Evolutionary conservation across 2,888 invertebrate species (phyloP), one percentile per base, ranked within the genome.

Genomic region (Dynastes hyllus): DNA sequence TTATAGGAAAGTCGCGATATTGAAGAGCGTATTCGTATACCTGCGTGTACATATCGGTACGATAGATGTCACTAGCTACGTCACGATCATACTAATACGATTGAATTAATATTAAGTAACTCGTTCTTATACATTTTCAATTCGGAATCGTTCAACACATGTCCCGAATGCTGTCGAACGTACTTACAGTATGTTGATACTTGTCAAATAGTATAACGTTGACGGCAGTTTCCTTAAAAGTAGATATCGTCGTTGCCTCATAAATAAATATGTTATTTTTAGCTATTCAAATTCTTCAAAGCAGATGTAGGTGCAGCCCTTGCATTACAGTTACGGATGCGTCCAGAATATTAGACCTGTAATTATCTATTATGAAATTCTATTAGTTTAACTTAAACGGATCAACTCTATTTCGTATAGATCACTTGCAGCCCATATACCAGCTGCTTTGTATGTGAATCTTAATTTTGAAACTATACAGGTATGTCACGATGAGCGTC

Each of bases 71-170:
- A 53, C 29, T 70, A 11, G 27, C 13, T 70, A 53, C 70, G 53
- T 70, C 53, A n/a, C 32, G 27, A 53, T 70, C 53, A 27, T 53
- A 51, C 70, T 70, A 70, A 70, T 70, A 45, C 53, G 29, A 32
- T 27, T 22, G 11, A 51, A 70, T 70, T 51, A 70, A 70, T 70
- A 70, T 70, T 70, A 11, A 70, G 16, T 70, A 70, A 53, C 70
- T 53, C 53, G 70, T 70, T 53, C 70, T 29, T 65, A 13, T 29
- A n/a, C 53, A 53, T 27, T 29, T 70, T n/a, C 70, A 53, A 53
- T 51, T 70, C 22, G 70, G 53, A 53, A 70, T 51, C 27, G 53
- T 53, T 32, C 32, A 29, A 29, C 70, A 70, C 51, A 53, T 70
- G 51, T 70, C 53, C 32, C 51, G 27, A 53, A 29, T 53, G 16